Conservation (phyloP, 2,888 invertebrate species). For the Drosophila stalkeri region DNA sequence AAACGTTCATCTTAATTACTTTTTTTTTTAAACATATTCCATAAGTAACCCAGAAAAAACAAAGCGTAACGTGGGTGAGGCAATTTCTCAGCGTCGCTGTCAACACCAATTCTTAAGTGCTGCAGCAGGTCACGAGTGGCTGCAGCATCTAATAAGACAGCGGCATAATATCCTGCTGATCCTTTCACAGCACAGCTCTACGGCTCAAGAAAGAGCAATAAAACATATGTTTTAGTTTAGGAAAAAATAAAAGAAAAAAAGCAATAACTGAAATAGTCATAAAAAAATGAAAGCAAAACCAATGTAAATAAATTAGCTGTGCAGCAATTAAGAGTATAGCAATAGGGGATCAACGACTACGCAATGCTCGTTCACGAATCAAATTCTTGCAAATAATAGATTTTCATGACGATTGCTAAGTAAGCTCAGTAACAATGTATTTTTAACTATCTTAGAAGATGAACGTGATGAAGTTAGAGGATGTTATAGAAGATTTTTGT, state of each 20-base stretch:
- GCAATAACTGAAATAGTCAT: constrained; percentile 36
- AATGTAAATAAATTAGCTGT: constrained; percentile 71
- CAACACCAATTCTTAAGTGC: constrained; percentile 83
- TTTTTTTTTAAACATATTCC: constrained; percentile 54
- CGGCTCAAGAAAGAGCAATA: neutral
- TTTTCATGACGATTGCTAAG: neutral
- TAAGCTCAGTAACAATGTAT: no score
- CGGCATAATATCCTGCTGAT: constrained; percentile 25
- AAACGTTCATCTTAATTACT: constrained; percentile 63
- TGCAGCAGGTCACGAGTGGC: constrained; percentile 47
- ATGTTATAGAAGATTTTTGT: no score
- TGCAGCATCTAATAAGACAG: constrained; percentile 37
- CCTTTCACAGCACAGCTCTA: constrained; percentile 6
- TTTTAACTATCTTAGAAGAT: neutral
- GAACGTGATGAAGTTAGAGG: no score
- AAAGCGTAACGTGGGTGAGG: constrained; percentile 47
- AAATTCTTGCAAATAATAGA: neutral
- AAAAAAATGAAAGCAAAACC: constrained; percentile 13
- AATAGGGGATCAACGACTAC: neutral
- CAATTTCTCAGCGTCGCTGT: constrained; percentile 83
- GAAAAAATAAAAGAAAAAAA: constrained; percentile 17
- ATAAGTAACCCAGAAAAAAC: constrained; percentile 5
- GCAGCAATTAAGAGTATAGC: neutral
- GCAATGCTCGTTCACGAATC: neutral
- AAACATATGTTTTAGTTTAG: constrained; percentile 56